These are phyloP conservation scores for Epinotia ramella DNA, from an alignment of 2,888 invertebrate species.

Conservation along the genomic window DNA sequence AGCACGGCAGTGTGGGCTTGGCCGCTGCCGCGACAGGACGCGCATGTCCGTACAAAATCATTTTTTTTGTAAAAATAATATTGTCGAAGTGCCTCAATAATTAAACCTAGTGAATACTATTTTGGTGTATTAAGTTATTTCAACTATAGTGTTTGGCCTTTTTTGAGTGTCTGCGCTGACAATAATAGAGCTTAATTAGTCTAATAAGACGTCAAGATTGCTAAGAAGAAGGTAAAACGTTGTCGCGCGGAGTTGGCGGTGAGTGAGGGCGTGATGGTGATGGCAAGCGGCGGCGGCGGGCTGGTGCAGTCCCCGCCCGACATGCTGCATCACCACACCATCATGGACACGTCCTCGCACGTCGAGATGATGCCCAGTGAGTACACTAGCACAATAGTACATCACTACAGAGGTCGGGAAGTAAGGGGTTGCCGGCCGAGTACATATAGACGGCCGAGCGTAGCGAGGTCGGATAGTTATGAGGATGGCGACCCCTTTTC, in stretches of 20 bases:
- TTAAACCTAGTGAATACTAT: slow-evolving; percentile 59
- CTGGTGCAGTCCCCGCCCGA: slow-evolving; percentile 84
- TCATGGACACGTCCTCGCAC: slow-evolving; percentile 82
- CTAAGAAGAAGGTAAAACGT: slow-evolving; percentile 50
- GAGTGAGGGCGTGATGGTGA: slow-evolving; percentile 76
- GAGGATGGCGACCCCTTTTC: no score
- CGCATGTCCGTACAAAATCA: slow-evolving; percentile 57
- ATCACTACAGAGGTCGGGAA: no score
- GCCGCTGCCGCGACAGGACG: slow-evolving; percentile 73
- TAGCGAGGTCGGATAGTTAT: no score
- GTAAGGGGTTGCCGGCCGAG: no score
- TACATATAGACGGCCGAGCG: no score
- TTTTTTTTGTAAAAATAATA: slow-evolving; percentile 64
- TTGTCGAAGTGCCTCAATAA: slow-evolving; percentile 76
- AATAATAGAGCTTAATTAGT: slow-evolving; percentile 36
- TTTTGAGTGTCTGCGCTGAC: slow-evolving; percentile 34
- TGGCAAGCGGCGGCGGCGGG: slow-evolving; percentile 82
- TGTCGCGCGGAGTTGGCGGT: slow-evolving; percentile 49
- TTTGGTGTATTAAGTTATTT: slow-evolving; percentile 65
- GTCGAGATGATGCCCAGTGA: slow-evolving; percentile 84
- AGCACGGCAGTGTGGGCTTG: slow-evolving; percentile 82
- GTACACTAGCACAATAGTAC: slow-evolving; percentile 55
- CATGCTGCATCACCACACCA: slow-evolving; percentile 81
- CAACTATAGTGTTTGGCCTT: slow-evolving; percentile 35
- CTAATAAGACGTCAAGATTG: slow-evolving; percentile 42